Base-by-base conservation (phyloP, 2,113 vertebrate genomes). In the Leucoraja erinaceus region DNA sequence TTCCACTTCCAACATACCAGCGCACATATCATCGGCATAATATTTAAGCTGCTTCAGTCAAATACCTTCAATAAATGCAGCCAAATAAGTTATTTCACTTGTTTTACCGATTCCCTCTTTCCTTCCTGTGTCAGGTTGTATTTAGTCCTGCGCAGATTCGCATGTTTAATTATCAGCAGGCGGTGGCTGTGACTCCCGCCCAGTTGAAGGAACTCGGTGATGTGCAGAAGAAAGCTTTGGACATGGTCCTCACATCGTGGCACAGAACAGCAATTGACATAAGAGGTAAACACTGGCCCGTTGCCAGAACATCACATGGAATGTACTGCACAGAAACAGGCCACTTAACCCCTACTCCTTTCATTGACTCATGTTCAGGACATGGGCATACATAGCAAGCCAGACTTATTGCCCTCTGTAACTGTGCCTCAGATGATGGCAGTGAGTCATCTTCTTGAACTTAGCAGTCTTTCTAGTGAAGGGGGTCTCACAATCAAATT, bases 131-230 rank as follows among this genome's bases (percentile, higher is more conserved):
- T 18, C 93, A 94, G 97, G 96, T 97, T 61, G 95, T 95, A 81
- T 96, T 97, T 90, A 70, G 94, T 93, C 94, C 94, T 75, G 93
- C 22, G 5, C 95, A 97, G 95, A 96, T 97, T 61, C 93, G 94
- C 75, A 94, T 95, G 95, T 97, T 97, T 93, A 95, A 95, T 61
- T 97, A 97, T n/a, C 96, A 96, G 93, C 97, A 97, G 94, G 97
- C 96, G 0, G 83, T 93, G 4, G 96, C 95, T 9, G 95, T 97
- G 61, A 97, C 96, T 0, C 11, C 92, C 0, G 93, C 93, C 72
- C 96, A 97, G 94, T 78, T 93, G 4, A 3, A 88, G 5, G 94
- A 92, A 72, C 94, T 97, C 93, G 94, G 94, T 5, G 76, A 93
- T 0, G 83, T 96, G 4, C 96, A 97, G 94, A 95, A 33, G 93